These are phyloP conservation scores for Myocastor coypus DNA, from an alignment of 2,113 vertebrate genomes.

Conservation along the genomic window DNA sequence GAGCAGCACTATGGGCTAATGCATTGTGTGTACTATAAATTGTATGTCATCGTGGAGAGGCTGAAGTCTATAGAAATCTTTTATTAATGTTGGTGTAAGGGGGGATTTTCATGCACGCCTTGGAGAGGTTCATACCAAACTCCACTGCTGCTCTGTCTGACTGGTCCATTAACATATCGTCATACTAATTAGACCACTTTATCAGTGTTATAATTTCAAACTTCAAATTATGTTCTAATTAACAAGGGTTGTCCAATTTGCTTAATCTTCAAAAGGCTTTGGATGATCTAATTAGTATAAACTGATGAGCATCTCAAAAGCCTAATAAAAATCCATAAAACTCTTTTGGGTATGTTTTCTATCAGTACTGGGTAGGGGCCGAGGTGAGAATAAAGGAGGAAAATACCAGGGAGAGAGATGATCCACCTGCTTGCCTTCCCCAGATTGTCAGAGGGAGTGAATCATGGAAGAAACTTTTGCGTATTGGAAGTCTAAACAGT, in stretches of 20 bases:
- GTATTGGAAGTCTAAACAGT: constrained; percentile 37
- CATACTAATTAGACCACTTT: constrained; percentile 93
- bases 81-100: constrained; percentile 91
- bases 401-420: constrained; percentile 1
- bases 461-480: constrained; percentile 50
- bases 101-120: constrained; percentile 87
- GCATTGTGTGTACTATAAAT: constrained; percentile 91
- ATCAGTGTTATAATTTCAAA: constrained; percentile 95
- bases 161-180: constrained; percentile 93
- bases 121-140: constrained; percentile 89
- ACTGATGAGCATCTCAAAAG: constrained; percentile 86
- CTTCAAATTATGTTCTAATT: constrained; percentile 96
- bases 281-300: constrained; percentile 90
- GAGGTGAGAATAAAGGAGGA: not conserved
- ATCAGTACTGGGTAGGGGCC: constrained; percentile 1
- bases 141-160: constrained; percentile 86
- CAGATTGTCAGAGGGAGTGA: constrained; percentile 9
- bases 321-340: constrained; percentile 82
- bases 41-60: constrained; percentile 89
- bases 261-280: constrained; percentile 91
- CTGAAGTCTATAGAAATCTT: constrained; percentile 91
- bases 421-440: not conserved
- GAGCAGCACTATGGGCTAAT: constrained; percentile 88
- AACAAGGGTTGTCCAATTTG: constrained; percentile 94
- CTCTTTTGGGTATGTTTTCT: constrained; percentile 67